Evolutionary conservation across 2,113 vertebrate species (phyloP).

Genomic region (Naja naja): DNA sequence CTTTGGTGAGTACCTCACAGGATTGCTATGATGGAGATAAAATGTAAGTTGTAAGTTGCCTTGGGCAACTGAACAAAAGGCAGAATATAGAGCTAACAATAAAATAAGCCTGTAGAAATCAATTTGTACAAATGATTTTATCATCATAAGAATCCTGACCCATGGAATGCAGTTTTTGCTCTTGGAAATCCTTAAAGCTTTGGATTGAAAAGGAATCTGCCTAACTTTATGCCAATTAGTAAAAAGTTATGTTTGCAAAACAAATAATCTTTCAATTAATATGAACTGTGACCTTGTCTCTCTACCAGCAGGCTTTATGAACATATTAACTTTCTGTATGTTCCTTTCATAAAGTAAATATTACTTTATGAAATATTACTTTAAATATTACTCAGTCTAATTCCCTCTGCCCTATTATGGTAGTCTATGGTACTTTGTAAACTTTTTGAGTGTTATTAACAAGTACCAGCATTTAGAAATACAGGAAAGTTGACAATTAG

Average conservation of each 20-base stretch:
- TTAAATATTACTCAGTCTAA: background rate
- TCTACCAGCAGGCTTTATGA: constrained; percentile 35
- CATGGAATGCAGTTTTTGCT: background rate
- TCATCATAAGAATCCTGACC: background rate
- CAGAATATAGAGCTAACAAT: background rate
- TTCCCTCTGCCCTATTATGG: background rate
- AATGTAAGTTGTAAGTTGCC: background rate
- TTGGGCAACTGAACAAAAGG: background rate
- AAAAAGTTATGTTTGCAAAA: constrained; percentile 33
- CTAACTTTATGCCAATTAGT: constrained; percentile 39
- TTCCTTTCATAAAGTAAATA: constrained; percentile 24
- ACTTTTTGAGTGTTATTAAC: constrained; percentile 1
- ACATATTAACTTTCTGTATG: background rate
- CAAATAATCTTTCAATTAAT: constrained; percentile 33
- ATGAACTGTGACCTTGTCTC: constrained; percentile 36
- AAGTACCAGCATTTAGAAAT: constrained; percentile 27
- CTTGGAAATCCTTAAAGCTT: constrained; percentile 21
- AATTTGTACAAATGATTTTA: background rate
- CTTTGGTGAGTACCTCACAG: background rate
- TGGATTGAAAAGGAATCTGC: background rate
- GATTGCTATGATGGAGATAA: background rate
- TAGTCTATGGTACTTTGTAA: constrained; percentile 18
- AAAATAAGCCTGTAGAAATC: background rate
- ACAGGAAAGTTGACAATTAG: background rate
- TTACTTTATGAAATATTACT: background rate